These are phyloP conservation scores for Hydriomena furcata DNA, from an alignment of 2,888 invertebrate species.

Conservation along the genomic window DNA sequence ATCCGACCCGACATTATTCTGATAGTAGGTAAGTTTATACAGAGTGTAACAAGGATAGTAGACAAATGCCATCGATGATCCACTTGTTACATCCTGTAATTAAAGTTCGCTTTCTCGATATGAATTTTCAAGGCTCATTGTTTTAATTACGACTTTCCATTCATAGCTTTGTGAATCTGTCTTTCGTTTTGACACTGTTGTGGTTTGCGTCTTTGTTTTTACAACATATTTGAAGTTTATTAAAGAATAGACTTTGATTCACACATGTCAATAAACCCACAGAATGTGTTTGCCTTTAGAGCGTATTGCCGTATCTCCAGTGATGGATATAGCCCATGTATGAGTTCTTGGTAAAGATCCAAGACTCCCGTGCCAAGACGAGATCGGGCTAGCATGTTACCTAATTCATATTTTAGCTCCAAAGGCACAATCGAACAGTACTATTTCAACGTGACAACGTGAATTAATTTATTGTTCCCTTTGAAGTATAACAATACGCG, in stretches of 20 bases:
- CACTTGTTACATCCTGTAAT: too few relatives aligned
- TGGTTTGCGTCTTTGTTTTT: too few relatives aligned
- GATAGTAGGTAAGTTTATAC: too few relatives aligned
- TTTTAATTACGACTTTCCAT: slow-evolving; percentile 23
- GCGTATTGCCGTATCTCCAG: slow-evolving; percentile 15
- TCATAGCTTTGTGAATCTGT: too few relatives aligned
- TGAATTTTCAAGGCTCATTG: slow-evolving; percentile 27
- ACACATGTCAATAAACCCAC: slow-evolving; percentile 26
- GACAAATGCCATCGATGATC: too few relatives aligned
- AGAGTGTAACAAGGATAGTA: too few relatives aligned
- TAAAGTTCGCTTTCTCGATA: slow-evolving; percentile 14
- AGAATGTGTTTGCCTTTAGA: slow-evolving; percentile 27
- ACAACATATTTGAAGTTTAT: neutral
- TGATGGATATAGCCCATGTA: slow-evolving; percentile 27
- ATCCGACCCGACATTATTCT: too few relatives aligned
- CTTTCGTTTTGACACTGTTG: too few relatives aligned
- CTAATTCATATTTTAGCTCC: slow-evolving; percentile 52
- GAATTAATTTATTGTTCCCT: slow-evolving; percentile 59
- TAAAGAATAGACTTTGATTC: slow-evolving; percentile 8
- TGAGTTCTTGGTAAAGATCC: slow-evolving; percentile 61
- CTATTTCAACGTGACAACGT: slow-evolving; percentile 54
- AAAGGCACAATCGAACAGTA: slow-evolving; percentile 44
- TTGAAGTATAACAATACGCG: slow-evolving; percentile 32
- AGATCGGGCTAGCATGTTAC: slow-evolving; percentile 49
- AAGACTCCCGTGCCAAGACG: slow-evolving; percentile 62